These are phyloP conservation scores for Thysanoteuthis rhombus DNA, from an alignment of 2,888 invertebrate species.

Conservation along the genomic window DNA sequence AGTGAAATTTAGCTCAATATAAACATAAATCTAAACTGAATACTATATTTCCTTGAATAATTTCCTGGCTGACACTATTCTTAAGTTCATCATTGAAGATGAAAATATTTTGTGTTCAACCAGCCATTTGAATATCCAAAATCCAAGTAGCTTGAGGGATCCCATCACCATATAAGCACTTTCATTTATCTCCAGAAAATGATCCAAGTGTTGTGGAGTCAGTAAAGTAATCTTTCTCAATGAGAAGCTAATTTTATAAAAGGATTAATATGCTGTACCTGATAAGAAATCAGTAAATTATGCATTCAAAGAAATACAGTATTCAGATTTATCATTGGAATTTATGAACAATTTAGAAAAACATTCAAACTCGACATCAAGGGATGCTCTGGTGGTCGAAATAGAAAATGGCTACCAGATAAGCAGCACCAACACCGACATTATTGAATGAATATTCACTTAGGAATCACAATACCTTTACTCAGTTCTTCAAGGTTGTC, in stretches of 20 bases:
- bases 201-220: background rate
- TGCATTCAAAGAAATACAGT: background rate
- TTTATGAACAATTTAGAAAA: background rate
- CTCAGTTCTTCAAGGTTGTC: slow-evolving; percentile 46
- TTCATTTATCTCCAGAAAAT: background rate
- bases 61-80: background rate
- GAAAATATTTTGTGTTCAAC: background rate
- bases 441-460: background rate
- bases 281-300: background rate
- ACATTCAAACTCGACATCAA: background rate
- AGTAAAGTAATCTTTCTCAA: background rate
- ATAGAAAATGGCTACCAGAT: background rate
- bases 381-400: background rate
- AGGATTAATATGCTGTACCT: background rate
- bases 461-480: slow-evolving; percentile 42
- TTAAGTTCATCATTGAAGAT: background rate
- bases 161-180: background rate
- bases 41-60: background rate
- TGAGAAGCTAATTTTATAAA: background rate
- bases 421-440: background rate
- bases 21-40: background rate
- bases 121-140: background rate
- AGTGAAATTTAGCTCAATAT: background rate
- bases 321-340: background rate
- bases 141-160: background rate